Percentiles rank a stretch among this genome's conserved stretches.
phyloP scores from a whole-genome alignment of 2,888 invertebrate genomes.

The Drosophila nr. perissopoda region DNA sequence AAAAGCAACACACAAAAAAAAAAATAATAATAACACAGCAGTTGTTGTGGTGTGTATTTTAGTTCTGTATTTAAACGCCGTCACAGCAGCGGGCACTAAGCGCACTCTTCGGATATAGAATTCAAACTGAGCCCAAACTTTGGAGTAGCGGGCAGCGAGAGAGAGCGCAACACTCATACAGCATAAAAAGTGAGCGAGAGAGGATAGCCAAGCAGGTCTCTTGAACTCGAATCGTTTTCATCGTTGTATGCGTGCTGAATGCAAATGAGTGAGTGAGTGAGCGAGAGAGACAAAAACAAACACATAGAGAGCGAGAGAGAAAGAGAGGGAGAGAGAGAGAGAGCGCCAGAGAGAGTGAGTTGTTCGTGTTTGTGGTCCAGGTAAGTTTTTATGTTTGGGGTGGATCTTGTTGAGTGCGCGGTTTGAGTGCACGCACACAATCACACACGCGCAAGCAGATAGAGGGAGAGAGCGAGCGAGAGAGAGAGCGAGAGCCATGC shows the following conservation, averaged over 20 bases:
- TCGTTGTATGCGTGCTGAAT: conserved; percentile 2
- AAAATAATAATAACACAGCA: conserved; percentile 24
- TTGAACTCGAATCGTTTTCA: conserved; percentile 40
- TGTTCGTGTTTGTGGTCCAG: conserved; percentile 23
- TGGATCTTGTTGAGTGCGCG: conserved; percentile 61
- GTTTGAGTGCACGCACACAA: conserved; percentile 43
- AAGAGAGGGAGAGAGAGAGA: conserved; percentile 1
- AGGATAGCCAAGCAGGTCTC: conserved; percentile 10
- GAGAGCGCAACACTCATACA: conserved; percentile 25
- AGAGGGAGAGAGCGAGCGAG: conserved; percentile 4
- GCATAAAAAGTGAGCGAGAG: conserved; percentile 14
- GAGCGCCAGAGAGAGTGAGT: conserved; percentile 12
- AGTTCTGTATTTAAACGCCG: conserved; percentile 67
- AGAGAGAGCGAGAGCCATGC: conserved; percentile 6
- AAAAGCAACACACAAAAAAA: conserved; percentile 13
- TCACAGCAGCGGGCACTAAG: conserved; percentile 80
- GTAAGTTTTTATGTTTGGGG: conserved; percentile 51
- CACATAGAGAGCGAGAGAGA: not conserved
- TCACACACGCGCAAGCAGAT: conserved; percentile 14
- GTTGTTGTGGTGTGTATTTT: conserved; percentile 23
- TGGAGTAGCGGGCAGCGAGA: conserved; percentile 23
- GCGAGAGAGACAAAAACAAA: not conserved
- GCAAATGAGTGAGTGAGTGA: conserved; percentile 7
- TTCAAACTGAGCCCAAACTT: conserved; percentile 72
- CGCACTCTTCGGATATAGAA: conserved; percentile 83